Evolutionary conservation across 1,140 invertebrate species (phyloP).

Genomic region (Octopus sinensis): DNA sequence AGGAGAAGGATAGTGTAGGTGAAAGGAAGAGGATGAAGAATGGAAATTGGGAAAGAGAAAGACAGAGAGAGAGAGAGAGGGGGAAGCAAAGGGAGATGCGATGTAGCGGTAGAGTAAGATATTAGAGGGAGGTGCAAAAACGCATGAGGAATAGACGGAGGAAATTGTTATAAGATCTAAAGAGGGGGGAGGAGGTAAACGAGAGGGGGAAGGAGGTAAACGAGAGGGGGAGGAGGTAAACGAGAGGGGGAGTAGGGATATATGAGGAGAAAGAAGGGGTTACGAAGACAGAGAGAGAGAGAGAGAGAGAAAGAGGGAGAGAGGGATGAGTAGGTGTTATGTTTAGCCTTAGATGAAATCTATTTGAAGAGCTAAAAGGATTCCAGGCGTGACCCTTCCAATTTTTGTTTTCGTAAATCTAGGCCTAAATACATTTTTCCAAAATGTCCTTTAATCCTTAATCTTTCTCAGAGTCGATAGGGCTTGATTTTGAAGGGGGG

Average conservation of each 20-base stretch:
- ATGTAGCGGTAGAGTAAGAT: conserved; percentile 21
- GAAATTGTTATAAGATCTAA: neutral
- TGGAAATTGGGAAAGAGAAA: neutral
- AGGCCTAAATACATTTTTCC: no score
- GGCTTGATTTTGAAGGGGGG: no score
- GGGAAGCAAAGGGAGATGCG: conserved; percentile 23
- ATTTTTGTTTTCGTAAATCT: no score
- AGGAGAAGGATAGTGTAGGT: conserved; percentile 5
- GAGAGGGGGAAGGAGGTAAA: neutral
- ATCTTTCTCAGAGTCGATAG: no score
- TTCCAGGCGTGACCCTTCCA: no score
- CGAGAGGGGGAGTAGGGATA: neutral
- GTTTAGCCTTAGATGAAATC: no score
- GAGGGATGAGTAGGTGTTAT: neutral
- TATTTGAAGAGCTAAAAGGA: no score
- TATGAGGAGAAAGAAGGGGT: neutral
- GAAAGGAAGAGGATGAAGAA: neutral
- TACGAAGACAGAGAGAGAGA: neutral
- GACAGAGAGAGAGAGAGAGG: conserved; percentile 16
- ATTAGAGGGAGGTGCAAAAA: neutral
- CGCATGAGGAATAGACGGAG: neutral
- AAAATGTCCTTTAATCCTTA: no score
- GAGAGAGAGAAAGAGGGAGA: neutral
- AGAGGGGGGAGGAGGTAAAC: neutral
- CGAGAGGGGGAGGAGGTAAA: neutral